Evolutionary conservation across 23 tunicate species (phyloP).

Genomic region (Corella eumyota): DNA sequence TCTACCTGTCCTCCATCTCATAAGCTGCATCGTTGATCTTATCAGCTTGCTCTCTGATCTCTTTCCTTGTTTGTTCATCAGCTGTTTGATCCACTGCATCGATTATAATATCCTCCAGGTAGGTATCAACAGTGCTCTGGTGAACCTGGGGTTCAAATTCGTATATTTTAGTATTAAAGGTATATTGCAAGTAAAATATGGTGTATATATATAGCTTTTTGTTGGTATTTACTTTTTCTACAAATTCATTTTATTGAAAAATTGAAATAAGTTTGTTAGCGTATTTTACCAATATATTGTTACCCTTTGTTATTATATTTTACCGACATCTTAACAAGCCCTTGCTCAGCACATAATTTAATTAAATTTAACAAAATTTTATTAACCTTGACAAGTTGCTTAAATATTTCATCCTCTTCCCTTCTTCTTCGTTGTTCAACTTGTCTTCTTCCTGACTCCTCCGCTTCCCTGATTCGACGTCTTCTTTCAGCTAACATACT

Average conservation of each 20-base stretch:
- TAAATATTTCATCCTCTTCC: constrained; percentile 98
- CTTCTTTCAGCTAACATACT: constrained; percentile 95
- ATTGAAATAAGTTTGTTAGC: too few species aligned
- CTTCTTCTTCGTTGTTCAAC: constrained; percentile 89
- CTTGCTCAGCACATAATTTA: too few species aligned
- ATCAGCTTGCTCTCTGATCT: constrained; percentile 70
- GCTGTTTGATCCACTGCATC: constrained; percentile 61
- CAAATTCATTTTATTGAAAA: too few species aligned
- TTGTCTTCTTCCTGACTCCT: constrained; percentile 94
- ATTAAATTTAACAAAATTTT: too few species aligned
- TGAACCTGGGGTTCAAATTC: constrained; percentile 55
- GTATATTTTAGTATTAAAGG: too few species aligned
- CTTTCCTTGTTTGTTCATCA: constrained; percentile 86
- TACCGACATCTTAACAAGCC: too few species aligned
- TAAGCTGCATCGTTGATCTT: constrained; percentile 83
- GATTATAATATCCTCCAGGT: constrained; percentile 81
- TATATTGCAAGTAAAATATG: too few species aligned
- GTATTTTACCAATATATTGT: too few species aligned
- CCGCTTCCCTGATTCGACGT: constrained; percentile 88
- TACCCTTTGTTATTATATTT: too few species aligned
- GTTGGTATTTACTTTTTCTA: too few species aligned
- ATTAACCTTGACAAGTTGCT: constrained; percentile 58
- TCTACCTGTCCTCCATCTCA: constrained; percentile 78
- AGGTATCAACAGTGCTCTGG: constrained; percentile 87
- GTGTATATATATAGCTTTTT: too few species aligned